A percentile compares a stretch with the other conserved stretches of the same genome.
Evolutionary conservation across 2,888 invertebrate genomes (phyloP).

Genomic region (Drosophila monieri): DNA sequence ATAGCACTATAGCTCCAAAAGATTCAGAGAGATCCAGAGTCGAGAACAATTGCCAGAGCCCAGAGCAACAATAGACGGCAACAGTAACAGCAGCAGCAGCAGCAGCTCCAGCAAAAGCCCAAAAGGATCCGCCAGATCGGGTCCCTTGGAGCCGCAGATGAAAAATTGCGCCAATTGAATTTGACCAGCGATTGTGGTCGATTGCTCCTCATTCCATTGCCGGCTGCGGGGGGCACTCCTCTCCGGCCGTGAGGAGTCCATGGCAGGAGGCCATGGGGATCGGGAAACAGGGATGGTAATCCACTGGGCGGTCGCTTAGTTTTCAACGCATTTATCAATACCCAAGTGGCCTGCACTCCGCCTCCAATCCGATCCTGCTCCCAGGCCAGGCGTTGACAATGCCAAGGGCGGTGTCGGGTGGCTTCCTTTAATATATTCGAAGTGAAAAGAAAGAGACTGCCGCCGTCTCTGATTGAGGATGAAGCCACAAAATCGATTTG

Average conservation of each 20-base stretch:
- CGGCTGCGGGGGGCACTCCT: slow-evolving; percentile 15
- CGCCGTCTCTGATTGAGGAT: slow-evolving; percentile 45
- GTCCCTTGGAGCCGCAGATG: slow-evolving; percentile 68
- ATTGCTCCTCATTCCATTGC: slow-evolving; percentile 41
- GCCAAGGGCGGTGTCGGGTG: slow-evolving; percentile 50
- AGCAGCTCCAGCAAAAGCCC: slow-evolving; percentile 28
- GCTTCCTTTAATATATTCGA: slow-evolving; percentile 22
- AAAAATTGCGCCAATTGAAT: slow-evolving; percentile 83
- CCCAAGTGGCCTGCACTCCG: slow-evolving; percentile 65
- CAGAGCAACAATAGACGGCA: slow-evolving; percentile 65
- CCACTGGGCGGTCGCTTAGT: slow-evolving; percentile 80
- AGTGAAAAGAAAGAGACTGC: slow-evolving; percentile 24
- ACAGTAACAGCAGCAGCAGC: slow-evolving; percentile 36
- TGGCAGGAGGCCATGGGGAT: not conserved
- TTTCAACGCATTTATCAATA: slow-evolving; percentile 81
- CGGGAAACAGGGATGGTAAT: slow-evolving; percentile 55
- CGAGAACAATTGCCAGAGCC: slow-evolving; percentile 69
- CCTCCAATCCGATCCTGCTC: slow-evolving; percentile 18
- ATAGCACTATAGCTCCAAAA: slow-evolving; percentile 16
- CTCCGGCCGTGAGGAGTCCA: not conserved
- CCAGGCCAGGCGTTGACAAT: slow-evolving; percentile 65
- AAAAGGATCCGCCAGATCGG: slow-evolving; percentile 66
- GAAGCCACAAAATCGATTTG: slow-evolving; percentile 47
- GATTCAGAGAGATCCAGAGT: slow-evolving; percentile 35
- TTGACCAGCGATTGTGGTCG: slow-evolving; percentile 74